Percentiles rank a stretch among this genome's conserved stretches.
phyloP scores from a whole-genome alignment of 2,797 vertebrate genomes.

The Cirrhinus molitorella region DNA sequence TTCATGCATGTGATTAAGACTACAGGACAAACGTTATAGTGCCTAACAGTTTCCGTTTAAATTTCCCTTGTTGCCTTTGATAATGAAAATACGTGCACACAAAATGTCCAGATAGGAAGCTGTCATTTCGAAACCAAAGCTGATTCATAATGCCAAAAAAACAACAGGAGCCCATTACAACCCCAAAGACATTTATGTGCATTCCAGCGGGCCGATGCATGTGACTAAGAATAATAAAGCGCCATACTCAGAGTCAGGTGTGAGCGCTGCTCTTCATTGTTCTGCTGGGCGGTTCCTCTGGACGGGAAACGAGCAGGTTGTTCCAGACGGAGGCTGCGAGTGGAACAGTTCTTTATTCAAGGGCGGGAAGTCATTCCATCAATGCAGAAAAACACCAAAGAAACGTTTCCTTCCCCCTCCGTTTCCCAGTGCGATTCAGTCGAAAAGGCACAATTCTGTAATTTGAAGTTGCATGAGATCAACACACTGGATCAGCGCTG shows the following conservation, averaged over 20 bases:
- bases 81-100: not conserved
- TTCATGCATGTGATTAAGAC: not conserved
- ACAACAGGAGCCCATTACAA: not conserved
- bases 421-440: conserved; percentile 79
- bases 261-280: conserved; percentile 73
- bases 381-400: conserved; percentile 80
- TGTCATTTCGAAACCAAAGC: not conserved
- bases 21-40: not conserved
- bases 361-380: conserved; percentile 83
- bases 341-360: conserved; percentile 78
- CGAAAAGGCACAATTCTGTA: conserved; percentile 76
- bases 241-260: not conserved
- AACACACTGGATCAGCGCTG: conserved; percentile 67
- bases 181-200: not conserved
- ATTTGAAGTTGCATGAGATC: conserved; percentile 77
- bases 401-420: conserved; percentile 78
- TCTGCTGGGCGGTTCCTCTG: conserved; percentile 70
- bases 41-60: too few relatives aligned
- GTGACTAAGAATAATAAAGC: conserved; percentile 18
- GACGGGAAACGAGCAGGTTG: conserved; percentile 79
- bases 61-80: not conserved
- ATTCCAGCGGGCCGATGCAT: not conserved
- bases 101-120: not conserved
- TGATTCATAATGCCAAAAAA: not conserved
- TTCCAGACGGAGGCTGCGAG: conserved; percentile 73